phyloP scores from a whole-genome alignment of 2,888 invertebrate genomes.

The Chloromyia formosa region DNA sequence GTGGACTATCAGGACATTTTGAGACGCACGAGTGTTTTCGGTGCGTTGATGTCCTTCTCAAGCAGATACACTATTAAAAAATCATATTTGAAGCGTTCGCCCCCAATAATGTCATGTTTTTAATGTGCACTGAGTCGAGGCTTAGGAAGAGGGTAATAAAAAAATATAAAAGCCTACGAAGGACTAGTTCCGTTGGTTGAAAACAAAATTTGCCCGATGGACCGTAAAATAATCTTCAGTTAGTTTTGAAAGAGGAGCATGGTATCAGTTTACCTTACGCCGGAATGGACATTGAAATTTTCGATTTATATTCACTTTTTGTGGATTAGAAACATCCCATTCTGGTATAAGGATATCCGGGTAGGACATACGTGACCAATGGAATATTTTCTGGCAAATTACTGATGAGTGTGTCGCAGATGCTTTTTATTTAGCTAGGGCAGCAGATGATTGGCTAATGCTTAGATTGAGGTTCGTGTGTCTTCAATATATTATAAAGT shows the following conservation, averaged over 20 bases:
- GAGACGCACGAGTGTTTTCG: conserved; percentile 17
- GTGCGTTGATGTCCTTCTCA: background rate
- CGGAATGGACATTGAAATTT: conserved; percentile 43
- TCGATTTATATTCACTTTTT: conserved; percentile 49
- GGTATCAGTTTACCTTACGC: background rate
- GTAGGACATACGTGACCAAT: too few relatives aligned
- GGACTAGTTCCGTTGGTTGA: background rate
- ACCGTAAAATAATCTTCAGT: conserved; percentile 26
- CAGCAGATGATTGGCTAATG: too few relatives aligned
- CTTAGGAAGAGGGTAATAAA: conserved; percentile 13
- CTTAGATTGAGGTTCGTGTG: too few relatives aligned
- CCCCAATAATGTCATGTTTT: background rate
- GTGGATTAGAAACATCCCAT: too few relatives aligned
- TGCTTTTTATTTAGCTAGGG: too few relatives aligned
- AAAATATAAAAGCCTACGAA: background rate
- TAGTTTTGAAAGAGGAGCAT: background rate
- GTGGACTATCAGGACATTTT: background rate
- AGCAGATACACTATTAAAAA: background rate
- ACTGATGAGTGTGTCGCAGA: too few relatives aligned
- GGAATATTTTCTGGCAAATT: too few relatives aligned
- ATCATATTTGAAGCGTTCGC: background rate
- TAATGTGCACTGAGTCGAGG: background rate
- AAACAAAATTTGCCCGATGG: conserved; percentile 24
- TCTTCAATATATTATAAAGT: too few relatives aligned
- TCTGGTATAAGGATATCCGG: too few relatives aligned